Percentiles rank a stretch among this genome's conserved stretches.
phyloP scores from a whole-genome alignment of 2,113 vertebrate species.

The Trachemys scripta region DNA sequence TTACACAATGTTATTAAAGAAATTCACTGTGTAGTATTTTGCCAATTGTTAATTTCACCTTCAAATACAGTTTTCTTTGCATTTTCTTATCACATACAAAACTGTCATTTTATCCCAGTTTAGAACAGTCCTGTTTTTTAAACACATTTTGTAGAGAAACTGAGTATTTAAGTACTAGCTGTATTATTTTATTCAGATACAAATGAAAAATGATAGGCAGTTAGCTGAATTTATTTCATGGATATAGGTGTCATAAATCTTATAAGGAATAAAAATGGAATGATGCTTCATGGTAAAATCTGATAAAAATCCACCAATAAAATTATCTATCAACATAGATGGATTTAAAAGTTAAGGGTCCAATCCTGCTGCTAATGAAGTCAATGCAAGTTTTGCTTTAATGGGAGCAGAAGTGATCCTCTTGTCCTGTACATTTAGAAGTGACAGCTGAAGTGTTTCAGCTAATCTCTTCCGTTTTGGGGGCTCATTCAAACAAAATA shows the following conservation, averaged over 20 bases:
- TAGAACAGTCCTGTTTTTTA: neutral
- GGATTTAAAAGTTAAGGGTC: neutral
- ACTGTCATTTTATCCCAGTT: neutral
- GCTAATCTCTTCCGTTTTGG: neutral
- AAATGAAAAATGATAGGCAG: neutral
- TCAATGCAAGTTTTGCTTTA: neutral
- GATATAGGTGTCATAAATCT: neutral
- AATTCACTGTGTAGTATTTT: neutral
- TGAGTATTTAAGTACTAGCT: neutral
- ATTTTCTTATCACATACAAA: neutral
- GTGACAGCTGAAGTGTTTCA: neutral
- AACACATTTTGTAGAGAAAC: neutral
- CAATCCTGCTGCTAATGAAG: neutral
- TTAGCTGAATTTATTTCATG: neutral
- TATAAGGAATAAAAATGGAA: neutral
- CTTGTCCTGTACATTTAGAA: neutral
- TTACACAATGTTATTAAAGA: neutral
- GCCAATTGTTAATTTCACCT: neutral
- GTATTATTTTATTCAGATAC: neutral
- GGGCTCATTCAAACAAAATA: neutral
- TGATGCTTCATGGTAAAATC: neutral
- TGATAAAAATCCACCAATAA: neutral
- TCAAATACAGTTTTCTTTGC: neutral
- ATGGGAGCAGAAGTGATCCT: neutral
- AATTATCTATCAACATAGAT: neutral